Evolutionary conservation across 2,888 invertebrate species (phyloP).

Genomic region (Melangyna quadrimaculata): DNA sequence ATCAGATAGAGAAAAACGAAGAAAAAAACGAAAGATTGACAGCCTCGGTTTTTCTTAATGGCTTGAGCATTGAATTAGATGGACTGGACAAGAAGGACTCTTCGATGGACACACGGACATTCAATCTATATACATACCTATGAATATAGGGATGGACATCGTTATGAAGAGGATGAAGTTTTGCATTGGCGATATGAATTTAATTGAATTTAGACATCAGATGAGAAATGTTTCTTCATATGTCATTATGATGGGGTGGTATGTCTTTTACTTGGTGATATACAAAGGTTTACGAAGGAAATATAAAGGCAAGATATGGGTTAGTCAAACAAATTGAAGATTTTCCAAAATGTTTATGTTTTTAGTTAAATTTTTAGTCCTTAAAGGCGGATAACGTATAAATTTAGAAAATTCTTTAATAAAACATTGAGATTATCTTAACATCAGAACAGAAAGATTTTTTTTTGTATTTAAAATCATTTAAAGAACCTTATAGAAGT

Average conservation of each 20-base stretch:
- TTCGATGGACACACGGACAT: not conserved
- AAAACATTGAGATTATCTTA: no score
- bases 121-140: not conserved
- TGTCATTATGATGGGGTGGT: constrained; percentile 44
- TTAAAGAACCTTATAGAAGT: no score
- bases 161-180: not conserved
- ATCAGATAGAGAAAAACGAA: constrained; percentile 5
- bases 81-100: constrained; percentile 36
- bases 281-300: not conserved
- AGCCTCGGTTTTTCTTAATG: constrained; percentile 62
- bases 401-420: no score
- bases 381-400: no score
- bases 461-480: no score
- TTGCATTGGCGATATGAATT: constrained; percentile 66
- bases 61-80: constrained; percentile 57
- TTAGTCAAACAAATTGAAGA: not conserved
- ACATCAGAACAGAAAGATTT: no score
- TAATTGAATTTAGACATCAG: constrained; percentile 75
- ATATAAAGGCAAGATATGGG: not conserved
- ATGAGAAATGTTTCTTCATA: constrained; percentile 66
- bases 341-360: not conserved
- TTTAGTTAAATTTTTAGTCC: not conserved
- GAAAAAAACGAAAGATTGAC: constrained; percentile 36
- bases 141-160: not conserved
- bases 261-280: not conserved